Base-by-base conservation (phyloP, 1,140 invertebrate genomes). In the Augochlora pura region DNA sequence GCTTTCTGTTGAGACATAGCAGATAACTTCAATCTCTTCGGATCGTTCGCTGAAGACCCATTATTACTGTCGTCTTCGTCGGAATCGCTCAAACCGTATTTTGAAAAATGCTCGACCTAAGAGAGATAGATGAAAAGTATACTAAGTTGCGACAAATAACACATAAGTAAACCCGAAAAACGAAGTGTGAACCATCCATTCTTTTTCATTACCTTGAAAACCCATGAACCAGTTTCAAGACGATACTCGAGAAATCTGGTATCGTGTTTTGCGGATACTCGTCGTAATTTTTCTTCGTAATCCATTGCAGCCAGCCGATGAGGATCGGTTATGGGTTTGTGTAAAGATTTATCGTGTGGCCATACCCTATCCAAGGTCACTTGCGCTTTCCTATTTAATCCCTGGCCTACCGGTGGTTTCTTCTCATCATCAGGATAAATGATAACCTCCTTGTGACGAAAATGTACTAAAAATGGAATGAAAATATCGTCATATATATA, bases 181-280 rank as follows among this genome's bases (percentile, higher is more conserved):
- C 23, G 25, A 0, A 25, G 23, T n/a, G 39, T 21, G 42, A 16
- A 2, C 16, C 21, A 1, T 25, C 16, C 21, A 1, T 25, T 54
- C 8, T 2, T 21, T 38, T 7, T 46, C 18, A 18, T 70, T 83
- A 97, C 96, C 90, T 96, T 96, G 86, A 97, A 98, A 46, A 97
- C 98, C 99, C 99, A 99, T 25, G 98, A 98, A 12, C 99, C 99
- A 57, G 97, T 99, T 90, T 98, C 96, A 0, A 98, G 97, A 1
- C 97, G 94, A 91, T 99, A 99, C 88, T 99, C 98, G 21, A 99
- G 95, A 90, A 99, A 99, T 66, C 95, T 95, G 0, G 97, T 97
- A 68, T 96, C 96, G 86, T 99, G 95, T 88, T 97, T 98, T 64
- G 95, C 95, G 76, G 98, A 98, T 5, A 97, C 96, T 66, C 95